Base-by-base conservation (phyloP, 2,797 vertebrate species). In the Australoheros facetus region DNA sequence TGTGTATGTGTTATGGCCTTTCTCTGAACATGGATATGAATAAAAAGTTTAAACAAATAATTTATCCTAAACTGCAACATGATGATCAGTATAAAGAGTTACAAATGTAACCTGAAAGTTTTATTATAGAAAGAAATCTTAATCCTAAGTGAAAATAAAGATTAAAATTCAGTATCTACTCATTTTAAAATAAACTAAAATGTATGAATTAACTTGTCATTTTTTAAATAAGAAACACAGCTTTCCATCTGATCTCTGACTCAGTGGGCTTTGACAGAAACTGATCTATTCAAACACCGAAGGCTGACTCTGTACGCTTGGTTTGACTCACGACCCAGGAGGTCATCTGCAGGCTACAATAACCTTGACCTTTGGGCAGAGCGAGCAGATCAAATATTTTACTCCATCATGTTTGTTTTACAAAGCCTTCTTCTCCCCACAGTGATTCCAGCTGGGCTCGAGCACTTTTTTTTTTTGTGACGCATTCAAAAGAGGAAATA, bases 391-490 rank as follows among this genome's bases (percentile, higher is more conserved):
- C 87, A 89, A 94, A 95, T 93, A 92, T 93, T 94, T 93, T 88
- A 91, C 88, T 91, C 86, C 85, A 89, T 85, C 83, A 56, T 94
- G 90, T 94, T 92, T 93, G 91, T 94, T 93, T 92, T 89, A 91
- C 86, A 93, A 94, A 94, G 92, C 90, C 88, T 88, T 85, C 85
- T 90, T 92, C 88, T 93, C 90, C 86, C 89, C 90, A 91, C 91
- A 85, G 93, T 90, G 90, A 89, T 90, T 93, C 94, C 94, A 95
- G 95, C 94, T 95, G 94, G 92, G 93, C 90, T 89, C 19, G 13
- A 89, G 88, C 86, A 90, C 79, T 45, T 45, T 39, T 91, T 91
- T 89, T 88, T 91, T 91, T 89, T 88, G 90, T 93, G 91, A 93
- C 79, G 84, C 91, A 91, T 87, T 93, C 87, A 92, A 89, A 92